These are phyloP conservation scores for Chromoteleia sp. DNA, from an alignment of 2,888 invertebrate species.

Conservation along the genomic window DNA sequence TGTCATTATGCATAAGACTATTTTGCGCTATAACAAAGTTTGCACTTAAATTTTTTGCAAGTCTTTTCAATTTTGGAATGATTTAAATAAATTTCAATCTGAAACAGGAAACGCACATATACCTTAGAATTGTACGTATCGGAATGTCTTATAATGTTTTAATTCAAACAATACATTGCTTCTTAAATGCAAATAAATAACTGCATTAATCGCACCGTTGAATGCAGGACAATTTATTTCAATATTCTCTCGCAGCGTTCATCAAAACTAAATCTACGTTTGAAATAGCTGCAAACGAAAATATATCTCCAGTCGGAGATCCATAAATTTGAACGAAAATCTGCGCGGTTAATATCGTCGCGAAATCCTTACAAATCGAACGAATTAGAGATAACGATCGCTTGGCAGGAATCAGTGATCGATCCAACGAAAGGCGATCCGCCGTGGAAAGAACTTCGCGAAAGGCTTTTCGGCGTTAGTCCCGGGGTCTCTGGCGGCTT, in stretches of 20 bases:
- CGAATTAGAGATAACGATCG: conserved; percentile 26
- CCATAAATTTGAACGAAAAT: conserved; percentile 26
- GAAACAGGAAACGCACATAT: too few relatives aligned
- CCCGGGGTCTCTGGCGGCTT: conserved; percentile 64
- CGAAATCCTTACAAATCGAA: conserved; percentile 32
- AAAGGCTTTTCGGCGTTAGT: conserved; percentile 50
- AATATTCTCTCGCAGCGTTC: conserved; percentile 8
- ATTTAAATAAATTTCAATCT: too few relatives aligned
- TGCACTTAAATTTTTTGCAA: too few relatives aligned
- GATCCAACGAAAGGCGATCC: conserved; percentile 40
- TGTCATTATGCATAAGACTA: too few relatives aligned
- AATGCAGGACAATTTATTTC: conserved; percentile 8
- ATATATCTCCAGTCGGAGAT: conserved; percentile 2
- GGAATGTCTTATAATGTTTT: too few relatives aligned
- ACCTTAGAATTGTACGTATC: too few relatives aligned
- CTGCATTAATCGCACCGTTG: background rate
- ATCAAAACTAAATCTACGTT: conserved; percentile 19
- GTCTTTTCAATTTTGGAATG: too few relatives aligned
- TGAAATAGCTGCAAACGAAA: background rate
- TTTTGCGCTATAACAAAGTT: too few relatives aligned
- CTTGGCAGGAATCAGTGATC: conserved; percentile 46
- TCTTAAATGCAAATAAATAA: conserved; percentile 11
- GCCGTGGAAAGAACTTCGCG: conserved; percentile 52
- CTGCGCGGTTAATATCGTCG: conserved; percentile 14
- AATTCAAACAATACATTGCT: too few relatives aligned